Evolutionary conservation across 1,140 invertebrate genomes (phyloP), one percentile per base, ranked within the genome.

Genomic region (Trichogramma pretiosum): DNA sequence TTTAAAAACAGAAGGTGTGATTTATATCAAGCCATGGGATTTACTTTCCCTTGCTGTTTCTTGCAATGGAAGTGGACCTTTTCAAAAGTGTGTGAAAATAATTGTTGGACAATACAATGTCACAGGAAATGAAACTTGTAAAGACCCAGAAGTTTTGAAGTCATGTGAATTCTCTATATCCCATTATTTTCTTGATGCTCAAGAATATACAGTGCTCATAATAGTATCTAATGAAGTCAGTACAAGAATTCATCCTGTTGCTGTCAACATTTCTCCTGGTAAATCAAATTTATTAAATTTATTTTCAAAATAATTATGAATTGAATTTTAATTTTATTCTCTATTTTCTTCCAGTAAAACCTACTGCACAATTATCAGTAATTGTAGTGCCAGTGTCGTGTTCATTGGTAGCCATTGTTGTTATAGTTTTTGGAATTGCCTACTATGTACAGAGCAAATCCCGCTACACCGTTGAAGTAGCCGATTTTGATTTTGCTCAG

Each of bases 401-500:
- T 61, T 83, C 82, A 40, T 68, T 87, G 26, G 74, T 84, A 3
- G 87, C 87, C 3, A 77, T 89, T 10, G 85, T 89, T 10, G 61
- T 88, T 21, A 81, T 92, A 24, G 79, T 91, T 30, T 89, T 90
- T 67, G 87, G 87, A 11, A 78, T 89, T 5, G 85, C 87, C 0
- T 89, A 88, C 63, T 90, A 88, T 54, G 71, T 86, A 23, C 85
- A 89, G 60, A 86, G 80, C 58, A 75, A 81, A 49, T 79, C 82
- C 34, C 82, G 86, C 54, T 85, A 84, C 56, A 82, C 76, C 2
- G 75, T 91, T 14, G 88, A 92, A 74, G 87, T 89, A 3, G 88
- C 87, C 0, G 84, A 91, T 62, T 91, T 92, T 59, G 86, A 92
- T 66, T 92, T 91, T 63, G 84, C 86, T 1, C 80, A 87, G 54